A percentile compares a stretch with the other conserved stretches of the same genome.
phyloP scores from a whole-genome alignment of 2,113 vertebrate species.

The Neolamprologus falcicula region DNA sequence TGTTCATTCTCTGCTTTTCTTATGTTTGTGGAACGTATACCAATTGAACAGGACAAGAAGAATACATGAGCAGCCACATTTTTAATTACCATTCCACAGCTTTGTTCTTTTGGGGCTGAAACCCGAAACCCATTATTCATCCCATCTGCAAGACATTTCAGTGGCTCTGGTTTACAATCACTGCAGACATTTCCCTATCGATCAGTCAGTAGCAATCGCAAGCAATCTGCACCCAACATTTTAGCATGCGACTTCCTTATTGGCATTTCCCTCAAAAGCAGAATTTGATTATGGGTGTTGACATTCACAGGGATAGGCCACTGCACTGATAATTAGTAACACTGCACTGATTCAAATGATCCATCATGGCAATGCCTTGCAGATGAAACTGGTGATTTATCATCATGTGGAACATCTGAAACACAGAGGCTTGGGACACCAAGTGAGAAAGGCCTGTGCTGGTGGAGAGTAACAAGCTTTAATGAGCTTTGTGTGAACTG shows the following conservation, averaged over 20 bases:
- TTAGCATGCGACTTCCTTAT: constrained; percentile 37
- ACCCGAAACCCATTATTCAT: constrained; percentile 32
- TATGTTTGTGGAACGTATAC: not conserved
- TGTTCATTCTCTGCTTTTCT: not conserved
- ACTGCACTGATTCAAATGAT: constrained; percentile 46
- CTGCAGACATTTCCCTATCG: constrained; percentile 42
- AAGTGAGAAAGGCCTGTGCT: not conserved
- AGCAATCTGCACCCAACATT: constrained; percentile 46
- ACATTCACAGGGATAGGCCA: constrained; percentile 30
- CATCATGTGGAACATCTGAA: constrained; percentile 9
- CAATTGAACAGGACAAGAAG: not conserved
- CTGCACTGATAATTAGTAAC: constrained; percentile 51
- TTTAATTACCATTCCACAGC: not conserved
- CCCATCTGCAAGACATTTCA: not conserved
- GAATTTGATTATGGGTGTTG: constrained; percentile 47
- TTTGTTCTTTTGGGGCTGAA: not conserved
- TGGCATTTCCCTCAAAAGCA: constrained; percentile 59
- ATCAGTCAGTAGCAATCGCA: constrained; percentile 59
- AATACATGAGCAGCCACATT: not conserved
- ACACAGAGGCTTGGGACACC: not conserved
- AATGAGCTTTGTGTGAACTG: not conserved
- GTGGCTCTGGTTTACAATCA: constrained; percentile 17
- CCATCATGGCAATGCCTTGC: constrained; percentile 37
- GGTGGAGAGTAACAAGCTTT: not conserved
- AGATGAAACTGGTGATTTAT: constrained; percentile 49